phyloP scores from a whole-genome alignment of 1,140 invertebrate species.

The Drosophila lowei region DNA sequence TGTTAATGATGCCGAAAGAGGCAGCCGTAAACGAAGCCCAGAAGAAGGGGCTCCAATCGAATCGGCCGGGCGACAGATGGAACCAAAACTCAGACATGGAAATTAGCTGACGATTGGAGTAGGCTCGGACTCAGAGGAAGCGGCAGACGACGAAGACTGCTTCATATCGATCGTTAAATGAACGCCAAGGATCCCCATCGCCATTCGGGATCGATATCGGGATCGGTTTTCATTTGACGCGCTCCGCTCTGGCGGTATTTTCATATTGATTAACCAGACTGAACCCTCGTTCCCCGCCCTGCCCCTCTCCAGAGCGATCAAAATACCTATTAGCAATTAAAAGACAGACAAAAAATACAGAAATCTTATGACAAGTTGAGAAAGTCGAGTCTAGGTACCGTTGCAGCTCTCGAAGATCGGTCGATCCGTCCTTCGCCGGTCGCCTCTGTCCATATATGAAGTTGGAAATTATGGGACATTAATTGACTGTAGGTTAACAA shows the following conservation, averaged over 20 bases:
- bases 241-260: slow-evolving; percentile 54
- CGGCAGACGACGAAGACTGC: slow-evolving; percentile 5
- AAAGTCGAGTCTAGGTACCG: slow-evolving; percentile 40
- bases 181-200: slow-evolving; percentile 62
- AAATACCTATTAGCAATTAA: slow-evolving; percentile 80
- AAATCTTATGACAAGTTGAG: slow-evolving; percentile 68
- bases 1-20: slow-evolving; percentile 75
- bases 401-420: slow-evolving; percentile 16
- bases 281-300: slow-evolving; percentile 17
- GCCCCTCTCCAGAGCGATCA: slow-evolving; percentile 45
- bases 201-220: slow-evolving; percentile 29
- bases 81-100: slow-evolving; percentile 60
- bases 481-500: slow-evolving; percentile 69
- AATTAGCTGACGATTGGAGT: slow-evolving; percentile 71
- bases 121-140: neutral
- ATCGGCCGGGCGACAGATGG: slow-evolving; percentile 29
- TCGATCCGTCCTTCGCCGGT: slow-evolving; percentile 17
- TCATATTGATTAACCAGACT: slow-evolving; percentile 52
- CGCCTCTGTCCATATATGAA: slow-evolving; percentile 30
- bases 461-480: slow-evolving; percentile 75
- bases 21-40: slow-evolving; percentile 62
- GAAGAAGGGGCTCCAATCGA: slow-evolving; percentile 20
- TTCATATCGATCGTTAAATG: slow-evolving; percentile 64
- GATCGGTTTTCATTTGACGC: slow-evolving; percentile 80
- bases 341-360: slow-evolving; percentile 26